phyloP scores from a whole-genome alignment of 2,888 invertebrate genomes.

The Macaria liturata region DNA sequence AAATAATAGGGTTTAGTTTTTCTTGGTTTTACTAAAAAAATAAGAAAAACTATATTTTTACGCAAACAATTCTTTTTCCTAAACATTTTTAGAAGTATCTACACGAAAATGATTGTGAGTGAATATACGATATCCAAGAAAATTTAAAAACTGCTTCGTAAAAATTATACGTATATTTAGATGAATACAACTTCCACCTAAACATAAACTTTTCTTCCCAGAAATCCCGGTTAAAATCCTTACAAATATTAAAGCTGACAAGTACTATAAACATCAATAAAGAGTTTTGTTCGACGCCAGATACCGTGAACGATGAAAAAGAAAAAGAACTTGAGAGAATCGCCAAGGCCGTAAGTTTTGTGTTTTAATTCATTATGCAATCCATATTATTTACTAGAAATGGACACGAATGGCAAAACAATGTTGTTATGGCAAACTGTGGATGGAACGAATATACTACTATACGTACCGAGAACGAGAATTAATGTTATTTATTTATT shows the following conservation, averaged over 20 bases:
- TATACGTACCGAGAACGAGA: too few species aligned
- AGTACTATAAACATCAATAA: conserved; percentile 21
- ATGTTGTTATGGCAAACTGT: too few species aligned
- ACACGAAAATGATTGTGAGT: too few species aligned
- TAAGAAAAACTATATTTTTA: too few species aligned
- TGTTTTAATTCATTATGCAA: background rate
- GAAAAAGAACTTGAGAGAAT: conserved; percentile 68
- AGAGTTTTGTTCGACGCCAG: conserved; percentile 41
- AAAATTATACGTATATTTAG: background rate
- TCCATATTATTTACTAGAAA: background rate
- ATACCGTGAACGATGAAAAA: conserved; percentile 59
- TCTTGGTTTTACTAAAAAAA: too few species aligned
- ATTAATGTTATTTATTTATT: too few species aligned
- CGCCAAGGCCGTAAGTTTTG: conserved; percentile 56
- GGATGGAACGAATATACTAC: too few species aligned
- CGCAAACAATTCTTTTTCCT: too few species aligned
- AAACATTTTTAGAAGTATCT: too few species aligned
- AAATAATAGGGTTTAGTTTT: too few species aligned
- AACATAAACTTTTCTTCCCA: conserved; percentile 1
- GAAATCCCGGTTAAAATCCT: conserved; percentile 23
- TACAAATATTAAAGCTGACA: conserved; percentile 39
- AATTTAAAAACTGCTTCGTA: background rate
- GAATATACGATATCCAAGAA: too few species aligned
- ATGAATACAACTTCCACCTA: too few species aligned
- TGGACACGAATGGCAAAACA: background rate